A percentile compares a stretch with the other conserved stretches of the same genome.
phyloP scores from a whole-genome alignment of 35 echinoderm and acorn worm genomes.

The Heliocidaris erythrogramma region DNA sequence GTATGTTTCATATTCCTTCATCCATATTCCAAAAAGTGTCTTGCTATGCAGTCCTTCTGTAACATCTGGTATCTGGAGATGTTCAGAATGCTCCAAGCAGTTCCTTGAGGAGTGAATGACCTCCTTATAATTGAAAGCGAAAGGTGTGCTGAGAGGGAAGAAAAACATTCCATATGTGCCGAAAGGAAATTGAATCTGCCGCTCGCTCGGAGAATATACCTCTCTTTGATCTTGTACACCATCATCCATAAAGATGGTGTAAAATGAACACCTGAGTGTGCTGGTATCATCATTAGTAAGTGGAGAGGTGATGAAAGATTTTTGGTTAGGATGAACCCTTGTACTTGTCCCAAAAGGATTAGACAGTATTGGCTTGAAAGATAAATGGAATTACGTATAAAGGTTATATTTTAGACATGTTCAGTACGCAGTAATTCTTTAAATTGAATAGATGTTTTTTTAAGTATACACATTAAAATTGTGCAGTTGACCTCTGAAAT shows the following conservation, averaged over 20 bases:
- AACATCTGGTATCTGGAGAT: neutral
- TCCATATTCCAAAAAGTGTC: neutral
- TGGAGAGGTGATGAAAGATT: neutral
- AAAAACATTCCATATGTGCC: constrained; percentile 40
- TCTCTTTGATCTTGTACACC: constrained; percentile 20
- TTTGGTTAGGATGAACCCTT: neutral
- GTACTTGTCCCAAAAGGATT: neutral
- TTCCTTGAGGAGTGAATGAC: constrained; percentile 18
- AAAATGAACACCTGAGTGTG: constrained; percentile 17
- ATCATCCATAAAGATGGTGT: neutral
- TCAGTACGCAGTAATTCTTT: neutral
- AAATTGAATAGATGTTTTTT: neutral
- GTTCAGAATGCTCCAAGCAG: neutral
- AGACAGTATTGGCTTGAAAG: neutral
- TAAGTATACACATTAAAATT: no score
- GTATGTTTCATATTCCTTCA: neutral
- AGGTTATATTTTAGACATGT: neutral
- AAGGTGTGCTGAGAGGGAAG: constrained; percentile 15
- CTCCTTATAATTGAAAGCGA: constrained; percentile 22
- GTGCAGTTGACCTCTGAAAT: neutral
- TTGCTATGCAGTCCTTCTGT: neutral
- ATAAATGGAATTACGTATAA: neutral
- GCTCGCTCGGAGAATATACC: neutral
- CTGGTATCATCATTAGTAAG: constrained; percentile 15
- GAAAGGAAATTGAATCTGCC: constrained; percentile 28